These are phyloP conservation scores for Rhodinocichla rosea DNA, from an alignment of 2,113 vertebrate genomes.

Conservation along the genomic window DNA sequence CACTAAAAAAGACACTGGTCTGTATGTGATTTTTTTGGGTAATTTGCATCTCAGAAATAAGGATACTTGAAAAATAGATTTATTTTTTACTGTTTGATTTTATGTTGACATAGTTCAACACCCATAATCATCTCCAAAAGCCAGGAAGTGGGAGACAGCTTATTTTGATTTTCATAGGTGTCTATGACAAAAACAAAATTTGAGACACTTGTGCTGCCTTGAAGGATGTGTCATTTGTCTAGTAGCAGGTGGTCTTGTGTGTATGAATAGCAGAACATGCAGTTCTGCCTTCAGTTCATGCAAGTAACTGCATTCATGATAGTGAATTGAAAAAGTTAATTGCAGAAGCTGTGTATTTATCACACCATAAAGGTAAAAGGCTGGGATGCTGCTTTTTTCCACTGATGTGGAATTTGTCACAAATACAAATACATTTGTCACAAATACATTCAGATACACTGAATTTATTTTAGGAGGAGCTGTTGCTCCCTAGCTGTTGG, in stretches of 20 bases:
- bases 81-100: slow-evolving; percentile 36
- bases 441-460: too few species aligned
- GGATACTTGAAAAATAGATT: slow-evolving; percentile 58
- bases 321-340: neutral
- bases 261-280: neutral
- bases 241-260: neutral
- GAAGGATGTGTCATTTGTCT: neutral
- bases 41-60: slow-evolving; percentile 59
- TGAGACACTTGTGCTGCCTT: neutral
- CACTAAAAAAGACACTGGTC: slow-evolving; percentile 1
- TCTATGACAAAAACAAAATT: neutral
- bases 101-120: neutral
- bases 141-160: neutral
- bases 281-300: neutral
- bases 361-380: neutral
- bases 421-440: neutral
- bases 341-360: neutral
- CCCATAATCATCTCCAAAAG: neutral
- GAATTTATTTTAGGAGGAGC: too few species aligned
- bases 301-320: neutral
- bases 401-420: neutral
- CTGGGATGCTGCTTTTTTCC: neutral
- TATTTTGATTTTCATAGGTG: neutral
- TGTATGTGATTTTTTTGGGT: neutral
- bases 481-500: neutral